Conservation (phyloP, 2,113 vertebrate species). For the Esox niger region DNA sequence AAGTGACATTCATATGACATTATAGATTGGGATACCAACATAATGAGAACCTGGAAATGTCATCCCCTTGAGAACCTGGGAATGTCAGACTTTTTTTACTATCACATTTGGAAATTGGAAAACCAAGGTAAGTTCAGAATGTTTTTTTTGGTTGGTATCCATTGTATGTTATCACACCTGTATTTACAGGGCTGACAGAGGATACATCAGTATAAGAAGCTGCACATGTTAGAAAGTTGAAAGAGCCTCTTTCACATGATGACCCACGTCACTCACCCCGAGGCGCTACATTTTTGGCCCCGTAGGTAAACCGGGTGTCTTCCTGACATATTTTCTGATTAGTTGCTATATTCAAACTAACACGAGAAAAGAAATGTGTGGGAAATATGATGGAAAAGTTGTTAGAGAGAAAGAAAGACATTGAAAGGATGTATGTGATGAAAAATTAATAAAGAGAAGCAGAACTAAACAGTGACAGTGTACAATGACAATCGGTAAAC, state of each 20-base stretch:
- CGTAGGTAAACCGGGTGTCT: constrained; percentile 18
- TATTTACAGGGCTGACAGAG: neutral
- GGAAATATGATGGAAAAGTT: neutral
- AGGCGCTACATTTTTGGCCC: neutral
- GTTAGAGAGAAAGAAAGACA: neutral
- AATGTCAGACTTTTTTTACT: neutral
- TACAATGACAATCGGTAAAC: no score
- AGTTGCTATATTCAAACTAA: neutral
- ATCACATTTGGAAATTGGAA: neutral
- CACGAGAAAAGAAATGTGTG: neutral
- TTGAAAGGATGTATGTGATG: neutral
- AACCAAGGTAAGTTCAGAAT: neutral
- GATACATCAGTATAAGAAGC: neutral
- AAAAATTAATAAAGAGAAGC: no score
- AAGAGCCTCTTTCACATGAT: constrained; percentile 17
- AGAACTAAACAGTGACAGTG: neutral
- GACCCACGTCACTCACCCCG: neutral
- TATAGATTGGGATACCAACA: no score
- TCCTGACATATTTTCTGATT: constrained; percentile 5
- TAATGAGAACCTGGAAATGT: no score
- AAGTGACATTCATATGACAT: no score
- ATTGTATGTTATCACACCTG: no score
- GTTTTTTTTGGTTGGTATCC: neutral
- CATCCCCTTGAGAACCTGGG: neutral
- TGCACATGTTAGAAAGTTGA: constrained; percentile 26